Evolutionary conservation across 2,113 vertebrate genomes (phyloP).

Genomic region (Phaethornis superciliosus): DNA sequence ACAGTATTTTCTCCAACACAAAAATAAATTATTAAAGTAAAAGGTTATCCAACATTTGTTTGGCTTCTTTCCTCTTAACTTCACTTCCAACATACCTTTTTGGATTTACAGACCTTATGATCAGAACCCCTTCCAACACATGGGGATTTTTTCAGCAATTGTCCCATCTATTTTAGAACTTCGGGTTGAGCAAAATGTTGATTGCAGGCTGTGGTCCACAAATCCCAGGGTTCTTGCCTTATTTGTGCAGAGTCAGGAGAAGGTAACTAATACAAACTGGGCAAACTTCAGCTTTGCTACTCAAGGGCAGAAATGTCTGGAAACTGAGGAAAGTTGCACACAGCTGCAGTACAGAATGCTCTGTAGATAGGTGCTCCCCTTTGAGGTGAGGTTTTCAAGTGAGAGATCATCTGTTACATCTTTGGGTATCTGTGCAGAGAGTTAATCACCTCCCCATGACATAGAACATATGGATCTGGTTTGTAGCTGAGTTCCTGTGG

Average conservation of each 20-base stretch:
- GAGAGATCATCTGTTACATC: background rate
- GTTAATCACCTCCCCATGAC: background rate
- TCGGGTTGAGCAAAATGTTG: background rate
- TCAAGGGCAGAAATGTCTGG: background rate
- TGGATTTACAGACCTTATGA: background rate
- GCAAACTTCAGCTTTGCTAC: background rate
- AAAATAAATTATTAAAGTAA: background rate
- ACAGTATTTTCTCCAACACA: background rate
- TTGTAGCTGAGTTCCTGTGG: background rate
- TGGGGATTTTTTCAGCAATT: background rate
- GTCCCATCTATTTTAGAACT: background rate
- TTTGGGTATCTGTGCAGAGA: background rate
- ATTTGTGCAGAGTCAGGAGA: background rate
- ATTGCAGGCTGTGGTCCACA: background rate
- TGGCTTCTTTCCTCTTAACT: background rate
- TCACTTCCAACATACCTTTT: background rate
- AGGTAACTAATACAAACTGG: background rate
- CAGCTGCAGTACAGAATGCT: background rate
- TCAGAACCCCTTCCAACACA: background rate
- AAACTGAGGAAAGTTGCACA: background rate
- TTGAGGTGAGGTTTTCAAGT: background rate
- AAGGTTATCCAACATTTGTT: background rate
- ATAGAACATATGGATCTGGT: background rate
- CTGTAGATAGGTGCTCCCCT: background rate
- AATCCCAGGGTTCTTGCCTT: background rate